Evolutionary conservation across 35 echinoderm and acorn worm genomes (phyloP), one percentile per base, ranked within the genome.

Genomic region (Heliocidaris erythrogramma): DNA sequence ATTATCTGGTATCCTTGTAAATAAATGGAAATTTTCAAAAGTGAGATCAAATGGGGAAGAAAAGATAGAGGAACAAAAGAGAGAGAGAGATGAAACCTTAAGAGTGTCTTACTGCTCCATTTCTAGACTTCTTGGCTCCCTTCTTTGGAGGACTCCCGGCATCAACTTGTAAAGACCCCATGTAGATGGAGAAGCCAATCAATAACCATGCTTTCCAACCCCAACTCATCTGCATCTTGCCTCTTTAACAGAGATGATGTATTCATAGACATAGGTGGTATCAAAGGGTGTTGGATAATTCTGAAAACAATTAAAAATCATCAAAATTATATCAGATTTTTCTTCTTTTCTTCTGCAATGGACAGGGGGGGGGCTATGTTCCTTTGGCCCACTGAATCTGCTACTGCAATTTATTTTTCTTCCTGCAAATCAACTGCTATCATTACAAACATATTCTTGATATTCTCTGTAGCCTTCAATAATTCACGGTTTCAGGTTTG

Each of bases 61-160:
- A 30, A n/a, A 59, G 18, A 94, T 7, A 30, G 93, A 21, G 5
- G 13, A 21, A 61, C 8, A 48, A 21, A 31, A 56, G 18, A 11
- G 31, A 21, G 13, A 21, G 48, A 32, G 49, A 56, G 48, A 52
- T 56, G 48, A 2, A 31, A n/a, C n/a, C n/a, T n/a, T n/a, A n/a
- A n/a, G n/a, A 18, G 49, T 5, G 13, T 49, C 88, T 90, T 71
- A 91, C 86, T 18, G 30, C 52, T 96, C 92, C 92, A 56, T 96
- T 94, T 47, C 94, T 96, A 9, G 85, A 27, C 85, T 96, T 96
- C 92, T 96, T 96, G 31, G 86, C 92, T 88, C 85, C 85, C 49
- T 96, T 93, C 59, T 96, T 96, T 13, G 95, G 95, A 16, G 95
- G 95, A 30, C 95, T 92, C 9, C 91, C 95, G 30, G 92, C 92